A percentile compares a stretch with the other conserved stretches of the same genome.
These are phyloP conservation scores for Torymus tubicola DNA, from an alignment of 2,888 invertebrate species.

Conservation along the genomic window DNA sequence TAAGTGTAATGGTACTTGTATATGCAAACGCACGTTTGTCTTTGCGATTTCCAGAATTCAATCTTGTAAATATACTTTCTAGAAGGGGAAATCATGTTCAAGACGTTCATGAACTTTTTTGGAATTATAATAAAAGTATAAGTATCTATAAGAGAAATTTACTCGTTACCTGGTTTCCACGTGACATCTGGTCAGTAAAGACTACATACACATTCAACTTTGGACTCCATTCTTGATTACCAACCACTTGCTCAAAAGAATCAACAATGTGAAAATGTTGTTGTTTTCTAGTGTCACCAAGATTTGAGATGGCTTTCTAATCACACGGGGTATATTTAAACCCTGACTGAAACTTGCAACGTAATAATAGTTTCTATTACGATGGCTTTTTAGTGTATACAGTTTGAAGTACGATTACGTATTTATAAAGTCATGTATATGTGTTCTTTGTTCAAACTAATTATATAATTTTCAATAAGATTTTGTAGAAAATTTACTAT, in stretches of 20 bases:
- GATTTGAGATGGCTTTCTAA: slow-evolving; percentile 22
- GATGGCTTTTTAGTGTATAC: no score
- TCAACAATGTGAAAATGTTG: slow-evolving; percentile 10
- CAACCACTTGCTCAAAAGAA: neutral
- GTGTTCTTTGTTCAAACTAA: no score
- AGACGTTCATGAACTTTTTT: slow-evolving; percentile 15
- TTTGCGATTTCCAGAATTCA: no score
- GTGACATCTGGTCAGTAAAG: slow-evolving; percentile 21
- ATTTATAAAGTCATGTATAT: no score
- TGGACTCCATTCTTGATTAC: slow-evolving; percentile 12
- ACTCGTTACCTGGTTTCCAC: slow-evolving; percentile 36
- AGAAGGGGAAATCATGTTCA: neutral
- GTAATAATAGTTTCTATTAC: slow-evolving; percentile 5
- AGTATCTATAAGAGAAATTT: slow-evolving; percentile 34
- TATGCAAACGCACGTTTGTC: no score
- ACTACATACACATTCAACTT: neutral
- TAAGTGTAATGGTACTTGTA: no score
- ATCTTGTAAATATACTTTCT: no score
- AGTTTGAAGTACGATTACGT: no score
- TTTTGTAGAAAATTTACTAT: no score
- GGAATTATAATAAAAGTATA: slow-evolving; percentile 27
- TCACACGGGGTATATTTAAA: neutral
- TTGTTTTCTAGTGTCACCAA: slow-evolving; percentile 30
- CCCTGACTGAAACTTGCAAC: neutral
- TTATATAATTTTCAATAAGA: no score